phyloP scores from a whole-genome alignment of 2,888 invertebrate species.

The Pediacus dermestoides region DNA sequence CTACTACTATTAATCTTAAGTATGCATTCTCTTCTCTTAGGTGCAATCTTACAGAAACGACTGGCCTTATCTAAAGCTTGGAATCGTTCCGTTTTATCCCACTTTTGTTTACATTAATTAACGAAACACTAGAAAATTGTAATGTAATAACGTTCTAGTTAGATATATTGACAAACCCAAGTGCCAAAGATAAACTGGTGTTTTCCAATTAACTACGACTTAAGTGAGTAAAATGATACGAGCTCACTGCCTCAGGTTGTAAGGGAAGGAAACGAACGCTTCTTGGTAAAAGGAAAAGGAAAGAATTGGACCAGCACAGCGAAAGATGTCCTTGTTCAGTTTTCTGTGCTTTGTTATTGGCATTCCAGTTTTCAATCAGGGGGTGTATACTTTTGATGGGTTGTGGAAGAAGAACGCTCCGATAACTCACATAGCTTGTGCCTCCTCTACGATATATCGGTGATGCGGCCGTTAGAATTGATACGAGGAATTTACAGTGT shows the following conservation, averaged over 20 bases:
- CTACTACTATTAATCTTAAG: too few relatives aligned
- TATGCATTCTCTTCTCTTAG: too few relatives aligned
- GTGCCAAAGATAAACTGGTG: too few relatives aligned
- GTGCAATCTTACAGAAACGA: too few relatives aligned
- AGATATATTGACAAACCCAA: too few relatives aligned
- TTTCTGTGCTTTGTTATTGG: constrained; percentile 31
- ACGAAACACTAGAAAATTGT: too few relatives aligned
- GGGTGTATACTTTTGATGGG: constrained; percentile 26
- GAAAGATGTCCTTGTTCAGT: constrained; percentile 21
- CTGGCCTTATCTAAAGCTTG: too few relatives aligned
- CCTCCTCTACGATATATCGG: constrained; percentile 8
- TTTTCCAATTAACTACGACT: neutral
- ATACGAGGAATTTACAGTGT: constrained; percentile 25
- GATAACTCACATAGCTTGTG: constrained; percentile 15
- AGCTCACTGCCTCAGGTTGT: constrained; percentile 9
- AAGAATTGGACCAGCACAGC: constrained; percentile 20
- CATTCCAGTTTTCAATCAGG: constrained; percentile 33
- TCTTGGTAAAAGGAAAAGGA: constrained; percentile 15
- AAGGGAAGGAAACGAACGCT: constrained; percentile 15
- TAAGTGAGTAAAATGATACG: constrained; percentile 1
- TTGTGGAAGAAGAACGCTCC: constrained; percentile 10
- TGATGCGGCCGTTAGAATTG: constrained; percentile 21
- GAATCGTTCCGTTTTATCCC: too few relatives aligned
- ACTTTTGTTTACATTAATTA: too few relatives aligned
- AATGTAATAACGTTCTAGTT: too few relatives aligned